Percentiles rank a stretch among this genome's conserved stretches.
Conservation (phyloP, 2,888 invertebrate genomes). For the Eupeodes luniger region DNA sequence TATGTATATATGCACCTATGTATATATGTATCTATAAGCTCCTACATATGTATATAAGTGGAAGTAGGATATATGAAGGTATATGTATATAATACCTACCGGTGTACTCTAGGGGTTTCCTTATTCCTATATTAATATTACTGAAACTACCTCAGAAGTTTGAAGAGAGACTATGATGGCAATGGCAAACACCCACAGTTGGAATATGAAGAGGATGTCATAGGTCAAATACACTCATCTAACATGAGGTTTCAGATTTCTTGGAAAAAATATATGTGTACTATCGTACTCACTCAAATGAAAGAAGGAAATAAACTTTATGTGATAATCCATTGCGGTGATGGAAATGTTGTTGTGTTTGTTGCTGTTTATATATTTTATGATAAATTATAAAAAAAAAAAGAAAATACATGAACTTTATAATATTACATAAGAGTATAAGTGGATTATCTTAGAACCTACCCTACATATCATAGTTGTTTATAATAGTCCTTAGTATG, state of each 20-base stretch:
- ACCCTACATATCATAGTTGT: neutral
- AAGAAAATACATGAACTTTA: conserved; percentile 13
- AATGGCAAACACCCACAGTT: neutral
- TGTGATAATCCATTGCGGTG: conserved; percentile 7
- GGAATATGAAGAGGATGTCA: neutral
- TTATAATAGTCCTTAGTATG: neutral
- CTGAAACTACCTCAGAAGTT: conserved; percentile 6
- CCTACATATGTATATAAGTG: no score
- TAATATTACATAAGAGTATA: conserved; percentile 1
- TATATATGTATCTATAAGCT: no score
- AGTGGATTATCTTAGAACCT: conserved; percentile 9
- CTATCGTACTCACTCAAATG: no score
- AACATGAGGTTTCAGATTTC: conserved; percentile 4
- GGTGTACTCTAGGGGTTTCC: neutral
- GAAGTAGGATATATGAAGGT: no score
- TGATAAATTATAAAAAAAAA: conserved; percentile 2
- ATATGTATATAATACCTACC: neutral
- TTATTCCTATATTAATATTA: neutral
- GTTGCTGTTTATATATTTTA: neutral
- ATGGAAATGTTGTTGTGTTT: neutral
- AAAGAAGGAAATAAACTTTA: neutral
- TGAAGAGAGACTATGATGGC: neutral
- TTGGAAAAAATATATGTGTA: neutral
- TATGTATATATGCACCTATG: neutral
- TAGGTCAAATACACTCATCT: conserved; percentile 17